Conservation (phyloP, 2,888 invertebrate genomes). For the Empis livida region DNA sequence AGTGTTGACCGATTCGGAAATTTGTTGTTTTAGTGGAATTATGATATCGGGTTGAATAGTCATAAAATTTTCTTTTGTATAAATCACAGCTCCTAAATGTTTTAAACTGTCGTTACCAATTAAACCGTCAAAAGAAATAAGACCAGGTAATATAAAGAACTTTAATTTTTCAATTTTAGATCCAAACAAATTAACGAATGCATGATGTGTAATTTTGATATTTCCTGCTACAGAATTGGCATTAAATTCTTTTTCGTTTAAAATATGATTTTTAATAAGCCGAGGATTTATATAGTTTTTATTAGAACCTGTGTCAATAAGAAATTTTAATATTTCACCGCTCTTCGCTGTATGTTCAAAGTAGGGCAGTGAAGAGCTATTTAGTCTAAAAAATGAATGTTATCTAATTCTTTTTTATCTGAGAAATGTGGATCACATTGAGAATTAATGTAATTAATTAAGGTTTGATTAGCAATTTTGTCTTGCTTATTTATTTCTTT, state of each 20-base stretch:
- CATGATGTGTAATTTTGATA: not conserved
- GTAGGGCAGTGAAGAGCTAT: constrained; percentile 3
- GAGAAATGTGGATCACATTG: constrained; percentile 2
- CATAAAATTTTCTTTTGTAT: not conserved
- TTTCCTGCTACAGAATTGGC: not conserved
- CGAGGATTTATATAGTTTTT: not conserved
- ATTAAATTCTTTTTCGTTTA: not conserved
- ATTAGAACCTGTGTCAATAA: not conserved
- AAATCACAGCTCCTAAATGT: not conserved
- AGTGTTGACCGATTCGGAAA: constrained; percentile 4
- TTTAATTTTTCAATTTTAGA: constrained; percentile 10
- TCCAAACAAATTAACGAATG: not conserved
- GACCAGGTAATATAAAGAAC: not conserved
- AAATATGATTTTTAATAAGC: not conserved
- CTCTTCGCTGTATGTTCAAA: constrained; percentile 1
- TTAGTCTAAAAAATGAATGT: not conserved
- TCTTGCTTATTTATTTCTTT: not conserved
- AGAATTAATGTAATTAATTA: not conserved
- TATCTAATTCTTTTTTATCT: not conserved
- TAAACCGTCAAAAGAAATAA: not conserved
- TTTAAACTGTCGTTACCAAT: not conserved
- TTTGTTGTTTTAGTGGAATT: constrained; percentile 3
- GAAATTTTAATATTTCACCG: not conserved
- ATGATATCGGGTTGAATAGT: not conserved
- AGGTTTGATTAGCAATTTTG: not conserved